A percentile compares a stretch with the other conserved stretches of the same genome.
Evolutionary conservation across 2,113 vertebrate genomes (phyloP).

Genomic region (Nannospalax galili): DNA sequence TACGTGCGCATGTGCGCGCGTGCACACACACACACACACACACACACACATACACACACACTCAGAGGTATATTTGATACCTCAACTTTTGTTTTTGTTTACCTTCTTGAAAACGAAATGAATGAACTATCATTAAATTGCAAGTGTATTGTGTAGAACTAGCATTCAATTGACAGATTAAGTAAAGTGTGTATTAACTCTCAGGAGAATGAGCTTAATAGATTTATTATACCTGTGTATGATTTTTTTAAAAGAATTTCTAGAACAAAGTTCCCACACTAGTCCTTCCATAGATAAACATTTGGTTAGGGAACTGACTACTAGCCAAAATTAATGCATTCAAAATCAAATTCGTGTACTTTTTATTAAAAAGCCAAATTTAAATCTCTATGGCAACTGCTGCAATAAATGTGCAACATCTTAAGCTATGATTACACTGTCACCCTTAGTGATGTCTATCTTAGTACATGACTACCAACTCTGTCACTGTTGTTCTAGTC

Average conservation of each 20-base stretch:
- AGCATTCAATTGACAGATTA: background rate
- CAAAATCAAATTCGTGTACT: slow-evolving; percentile 32
- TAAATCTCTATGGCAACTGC: slow-evolving; percentile 81
- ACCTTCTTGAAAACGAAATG: background rate
- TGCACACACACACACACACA: background rate
- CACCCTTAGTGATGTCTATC: slow-evolving; percentile 71
- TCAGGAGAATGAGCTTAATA: background rate
- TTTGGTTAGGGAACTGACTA: slow-evolving; percentile 34
- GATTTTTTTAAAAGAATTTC: slow-evolving; percentile 6
- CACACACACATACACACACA: background rate
- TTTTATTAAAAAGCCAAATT: slow-evolving; percentile 76
- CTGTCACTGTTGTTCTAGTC: slow-evolving; percentile 57
- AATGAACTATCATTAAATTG: slow-evolving; percentile 13
- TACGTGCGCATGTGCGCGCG: background rate
- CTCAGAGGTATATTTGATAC: background rate
- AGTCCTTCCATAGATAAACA: background rate
- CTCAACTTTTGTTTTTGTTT: background rate
- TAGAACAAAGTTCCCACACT: background rate
- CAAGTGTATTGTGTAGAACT: background rate
- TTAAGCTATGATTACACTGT: slow-evolving; percentile 80
- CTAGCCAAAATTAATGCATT: slow-evolving; percentile 68
- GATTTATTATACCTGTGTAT: background rate
- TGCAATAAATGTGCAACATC: slow-evolving; percentile 65
- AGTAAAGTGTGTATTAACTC: slow-evolving; percentile 11
- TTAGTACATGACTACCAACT: slow-evolving; percentile 66